Evolutionary conservation across 2,113 vertebrate species (phyloP).

Genomic region (Scatophagus argus): DNA sequence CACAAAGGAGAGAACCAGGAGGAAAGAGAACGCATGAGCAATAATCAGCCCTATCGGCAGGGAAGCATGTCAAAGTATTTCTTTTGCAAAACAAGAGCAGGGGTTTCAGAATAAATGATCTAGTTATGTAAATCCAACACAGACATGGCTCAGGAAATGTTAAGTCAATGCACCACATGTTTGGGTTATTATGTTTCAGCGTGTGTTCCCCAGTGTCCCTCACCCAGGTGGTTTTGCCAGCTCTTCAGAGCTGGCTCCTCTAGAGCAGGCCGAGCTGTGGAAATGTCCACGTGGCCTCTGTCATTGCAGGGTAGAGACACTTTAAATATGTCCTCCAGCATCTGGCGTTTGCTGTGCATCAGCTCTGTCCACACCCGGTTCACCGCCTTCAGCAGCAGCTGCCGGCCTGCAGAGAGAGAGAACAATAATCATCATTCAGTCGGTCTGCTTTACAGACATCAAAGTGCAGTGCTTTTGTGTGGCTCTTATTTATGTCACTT

Average conservation of each 20-base stretch:
- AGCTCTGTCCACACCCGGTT: conserved; percentile 98
- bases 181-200: not conserved
- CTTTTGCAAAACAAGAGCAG: not conserved
- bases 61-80: not conserved
- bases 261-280: conserved; percentile 88
- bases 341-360: conserved; percentile 96
- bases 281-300: conserved; percentile 95
- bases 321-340: conserved; percentile 96
- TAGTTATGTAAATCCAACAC: not conserved
- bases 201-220: conserved; percentile 48
- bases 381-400: conserved; percentile 97
- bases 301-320: conserved; percentile 95
- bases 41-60: not conserved
- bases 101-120: not conserved
- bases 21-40: not conserved
- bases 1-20: not conserved
- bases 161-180: not conserved
- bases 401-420: conserved; percentile 85
- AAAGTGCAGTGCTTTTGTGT: not conserved
- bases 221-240: conserved; percentile 98
- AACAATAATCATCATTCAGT: accelerated
- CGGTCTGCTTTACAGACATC: not conserved
- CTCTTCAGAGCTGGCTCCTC: conserved; percentile 95
- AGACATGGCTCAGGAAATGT: not conserved
- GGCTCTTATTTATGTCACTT: no score